Conservation (phyloP, 2,888 invertebrate genomes). For the Chalcosyrphus nemorum region DNA sequence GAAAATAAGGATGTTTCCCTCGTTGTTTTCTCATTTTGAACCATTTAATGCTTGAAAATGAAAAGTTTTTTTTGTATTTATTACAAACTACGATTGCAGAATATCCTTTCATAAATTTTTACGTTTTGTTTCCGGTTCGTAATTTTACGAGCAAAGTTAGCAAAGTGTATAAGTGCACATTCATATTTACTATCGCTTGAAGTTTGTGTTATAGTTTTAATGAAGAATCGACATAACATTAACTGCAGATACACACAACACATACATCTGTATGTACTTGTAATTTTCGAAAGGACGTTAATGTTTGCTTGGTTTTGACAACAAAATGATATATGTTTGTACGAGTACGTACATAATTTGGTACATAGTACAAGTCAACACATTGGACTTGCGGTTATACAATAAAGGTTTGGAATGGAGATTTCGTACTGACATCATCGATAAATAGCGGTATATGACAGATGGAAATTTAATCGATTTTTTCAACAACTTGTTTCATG, state of each 20-base stretch:
- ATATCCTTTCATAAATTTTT: background rate
- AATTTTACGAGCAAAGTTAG: background rate
- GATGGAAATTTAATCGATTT: no score
- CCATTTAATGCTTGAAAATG: background rate
- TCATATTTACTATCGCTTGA: background rate
- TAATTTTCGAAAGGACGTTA: no score
- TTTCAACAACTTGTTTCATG: no score
- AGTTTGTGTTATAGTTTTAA: background rate
- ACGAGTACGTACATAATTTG: no score
- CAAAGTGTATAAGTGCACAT: background rate
- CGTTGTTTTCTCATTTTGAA: background rate
- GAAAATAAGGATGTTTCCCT: background rate
- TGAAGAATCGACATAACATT: background rate
- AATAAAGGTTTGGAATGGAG: no score
- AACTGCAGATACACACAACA: background rate
- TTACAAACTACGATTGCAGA: background rate
- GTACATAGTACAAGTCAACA: no score
- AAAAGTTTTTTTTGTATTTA: background rate
- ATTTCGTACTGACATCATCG: no score
- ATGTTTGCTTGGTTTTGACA: no score
- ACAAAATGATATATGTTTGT: no score
- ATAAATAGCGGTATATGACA: no score
- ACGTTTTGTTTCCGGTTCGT: background rate
- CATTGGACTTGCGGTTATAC: no score
- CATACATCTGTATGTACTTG: no score